These are phyloP conservation scores for Oncorhynchus tshawytscha DNA, from an alignment of 2,113 vertebrate genomes.

Conservation along the genomic window DNA sequence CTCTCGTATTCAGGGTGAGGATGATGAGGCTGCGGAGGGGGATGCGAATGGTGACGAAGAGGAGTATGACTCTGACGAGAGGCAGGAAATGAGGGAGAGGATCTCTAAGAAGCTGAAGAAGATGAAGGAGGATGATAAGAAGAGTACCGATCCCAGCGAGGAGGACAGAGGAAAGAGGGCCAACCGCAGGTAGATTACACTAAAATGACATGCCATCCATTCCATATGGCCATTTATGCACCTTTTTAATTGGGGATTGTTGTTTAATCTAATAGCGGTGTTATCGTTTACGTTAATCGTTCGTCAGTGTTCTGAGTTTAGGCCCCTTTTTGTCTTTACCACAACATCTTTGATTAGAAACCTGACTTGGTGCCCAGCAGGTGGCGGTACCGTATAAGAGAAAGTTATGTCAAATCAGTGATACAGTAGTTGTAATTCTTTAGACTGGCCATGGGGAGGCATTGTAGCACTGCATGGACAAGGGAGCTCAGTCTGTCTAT, in stretches of 20 bases:
- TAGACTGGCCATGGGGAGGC: slow-evolving; percentile 28
- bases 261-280: no score
- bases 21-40: slow-evolving; percentile 46
- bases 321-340: no score
- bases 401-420: neutral
- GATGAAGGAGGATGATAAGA: slow-evolving; percentile 62
- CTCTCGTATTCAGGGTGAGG: slow-evolving; percentile 50
- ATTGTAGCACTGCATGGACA: slow-evolving; percentile 27
- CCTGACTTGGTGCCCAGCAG: slow-evolving; percentile 23
- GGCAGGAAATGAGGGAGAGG: slow-evolving; percentile 76
- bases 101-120: slow-evolving; percentile 86
- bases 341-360: no score
- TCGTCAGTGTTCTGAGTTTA: no score
- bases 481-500: neutral
- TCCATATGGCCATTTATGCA: no score
- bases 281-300: no score
- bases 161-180: slow-evolving; percentile 75
- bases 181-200: slow-evolving; percentile 80
- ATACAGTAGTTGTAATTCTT: slow-evolving; percentile 23
- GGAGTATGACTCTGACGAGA: slow-evolving; percentile 66
- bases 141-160: slow-evolving; percentile 48
- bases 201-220: slow-evolving; percentile 4
- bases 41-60: slow-evolving; percentile 59
- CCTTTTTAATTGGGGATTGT: no score
- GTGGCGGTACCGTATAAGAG: slow-evolving; percentile 25